Percentiles rank a stretch among this genome's conserved stretches.
These are phyloP conservation scores for Orchestia grillus DNA, from an alignment of 1,140 invertebrate species.

Conservation along the genomic window DNA sequence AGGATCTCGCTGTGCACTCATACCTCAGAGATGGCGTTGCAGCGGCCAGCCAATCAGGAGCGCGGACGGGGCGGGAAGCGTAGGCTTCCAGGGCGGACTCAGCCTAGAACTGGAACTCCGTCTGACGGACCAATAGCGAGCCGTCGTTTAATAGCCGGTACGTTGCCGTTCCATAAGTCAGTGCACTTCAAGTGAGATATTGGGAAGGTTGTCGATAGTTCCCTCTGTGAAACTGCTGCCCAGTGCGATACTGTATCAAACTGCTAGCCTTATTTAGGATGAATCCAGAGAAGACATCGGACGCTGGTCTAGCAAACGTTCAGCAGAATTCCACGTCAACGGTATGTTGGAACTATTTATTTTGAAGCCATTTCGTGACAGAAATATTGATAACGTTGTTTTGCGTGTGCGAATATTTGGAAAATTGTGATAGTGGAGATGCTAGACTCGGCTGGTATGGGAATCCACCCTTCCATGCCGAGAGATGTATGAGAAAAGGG, in stretches of 20 bases:
- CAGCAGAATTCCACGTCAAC: background rate
- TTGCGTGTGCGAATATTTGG: too few species aligned
- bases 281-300: background rate
- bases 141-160: background rate
- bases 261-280: background rate
- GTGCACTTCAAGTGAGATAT: background rate
- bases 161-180: background rate
- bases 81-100: background rate
- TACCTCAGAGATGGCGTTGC: conserved; percentile 29
- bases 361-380: background rate
- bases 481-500: too few species aligned
- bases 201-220: conserved; percentile 1
- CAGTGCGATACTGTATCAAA: background rate
- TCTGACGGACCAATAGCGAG: background rate
- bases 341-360: background rate
- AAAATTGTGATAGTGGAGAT: too few species aligned
- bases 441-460: too few species aligned
- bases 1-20: background rate
- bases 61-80: background rate
- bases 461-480: too few species aligned
- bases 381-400: too few species aligned
- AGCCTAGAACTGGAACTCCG: background rate
- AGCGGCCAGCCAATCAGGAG: background rate
- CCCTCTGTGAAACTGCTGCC: background rate
- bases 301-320: background rate